Evolutionary conservation across 2,113 vertebrate species (phyloP), one percentile per base, ranked within the genome.

Genomic region (Amblyopsis rosae): DNA sequence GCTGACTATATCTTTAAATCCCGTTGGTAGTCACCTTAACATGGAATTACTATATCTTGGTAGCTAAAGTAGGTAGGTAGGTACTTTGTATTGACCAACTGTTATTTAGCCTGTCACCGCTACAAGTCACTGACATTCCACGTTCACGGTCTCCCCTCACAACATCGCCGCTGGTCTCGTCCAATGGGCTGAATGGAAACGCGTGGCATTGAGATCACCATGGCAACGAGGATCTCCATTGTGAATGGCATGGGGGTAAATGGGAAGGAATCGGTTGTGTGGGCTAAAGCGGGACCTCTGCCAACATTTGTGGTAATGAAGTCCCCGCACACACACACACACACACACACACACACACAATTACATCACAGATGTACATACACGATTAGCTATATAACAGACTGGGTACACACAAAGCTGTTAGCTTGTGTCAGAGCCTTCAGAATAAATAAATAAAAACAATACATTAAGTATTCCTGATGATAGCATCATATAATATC

Each of bases 361-460:
- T 77, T 67, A 83, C 81, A 75, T 86, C 81, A 87, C 69, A 64
- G 51, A 67, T 67, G 80, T 15, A 51, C 49, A 15, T 15, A 15
- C 49, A 51, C 49, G 4, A 81, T 64, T 17, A 79, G 61, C 79
- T 87, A 82, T 62, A 84, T 70, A 82, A 77, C 70, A 41, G 54
- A 65, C 70, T 5, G 9, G 0, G 19, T 41, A 54, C 73, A 80
- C 82, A 64, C 50, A 5, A 69, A 69, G 57, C 77, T 56, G 16
- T 2, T 0, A 51, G 6, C 75, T 82, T 62, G 55, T 77, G 60
- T 68, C 67, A 71, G 79, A 11, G 70, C 66, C 63, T 68, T 64
- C 62, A 65, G 77, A 79, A 87, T 87, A 87, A 90, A 87, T 87
- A 87, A 90, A 87, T 83, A 87, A 51, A 70, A 72, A 75, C 68